Base-by-base conservation (phyloP, 2,888 invertebrate species). In the Clivina fossor region DNA sequence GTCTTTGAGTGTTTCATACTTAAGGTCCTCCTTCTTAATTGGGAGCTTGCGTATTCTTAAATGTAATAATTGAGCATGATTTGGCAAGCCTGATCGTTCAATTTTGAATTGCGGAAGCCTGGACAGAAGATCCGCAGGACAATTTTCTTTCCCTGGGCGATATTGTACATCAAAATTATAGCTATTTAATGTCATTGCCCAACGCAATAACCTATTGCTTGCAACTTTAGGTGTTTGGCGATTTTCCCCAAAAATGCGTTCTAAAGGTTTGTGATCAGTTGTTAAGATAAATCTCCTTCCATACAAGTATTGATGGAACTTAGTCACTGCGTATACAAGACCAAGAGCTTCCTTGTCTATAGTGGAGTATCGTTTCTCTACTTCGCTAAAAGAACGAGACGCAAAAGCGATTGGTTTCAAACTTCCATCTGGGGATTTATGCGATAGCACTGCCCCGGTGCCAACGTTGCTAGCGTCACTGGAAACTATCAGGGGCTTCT, bases 221-320 rank as follows among this genome's bases (percentile, higher is more conserved):
- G 64, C 62, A 33, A 65, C 41, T 43, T 9, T 55, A 43, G 16
- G 65, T 62, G 5, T 64, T 43, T 15, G 46, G 40, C 47, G 28
- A 63, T 43, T 43, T 7, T 11, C 16, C 16, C 43, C 43, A 43
- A 71, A 63, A 16, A 72, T 63, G n/a, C 59, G 59, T 16, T 53
- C 58, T n/a, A 74, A 57, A 3, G 73, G 70, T 38, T 68, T 61
- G 53, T 69, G 65, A 58, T 71, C 69, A 1, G 69, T 70, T 4
- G 63, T 11, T n/a, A 71, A 55, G 1, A 58, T 63, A 28, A 67
- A 62, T n/a, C 19, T 13, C 15, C 38, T 37, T 7, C 58, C 58
- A 41, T 43, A 57, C 16, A 63, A 20, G 32, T 55, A 62, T 20
- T 56, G 46, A 7, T 56, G 33, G 13, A 60, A 58, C 41, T 60